Percentiles rank a stretch among this genome's conserved stretches.
Conservation (phyloP, 1,140 invertebrate genomes). For the Hyles euphorbiae region DNA sequence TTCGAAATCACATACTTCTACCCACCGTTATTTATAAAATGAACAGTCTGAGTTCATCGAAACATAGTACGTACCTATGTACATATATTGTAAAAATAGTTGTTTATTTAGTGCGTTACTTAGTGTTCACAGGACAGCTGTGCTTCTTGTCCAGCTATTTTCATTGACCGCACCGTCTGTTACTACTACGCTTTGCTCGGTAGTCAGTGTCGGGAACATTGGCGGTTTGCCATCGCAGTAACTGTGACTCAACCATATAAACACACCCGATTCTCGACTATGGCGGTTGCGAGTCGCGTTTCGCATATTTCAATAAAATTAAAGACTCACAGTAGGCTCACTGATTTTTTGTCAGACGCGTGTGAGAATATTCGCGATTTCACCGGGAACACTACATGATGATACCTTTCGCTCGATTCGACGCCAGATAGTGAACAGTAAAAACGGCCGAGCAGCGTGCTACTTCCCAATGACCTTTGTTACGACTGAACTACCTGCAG, state of each 20-base stretch:
- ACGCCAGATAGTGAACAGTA: slow-evolving; percentile 50
- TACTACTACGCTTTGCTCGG: slow-evolving; percentile 7
- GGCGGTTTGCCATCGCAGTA: slow-evolving; percentile 43
- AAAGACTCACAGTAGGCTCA: slow-evolving; percentile 37
- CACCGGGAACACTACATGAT: slow-evolving; percentile 54
- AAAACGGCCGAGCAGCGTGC: slow-evolving; percentile 41
- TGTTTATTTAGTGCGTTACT: too few species aligned
- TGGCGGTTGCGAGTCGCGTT: slow-evolving; percentile 20
- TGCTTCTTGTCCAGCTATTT: slow-evolving; percentile 17
- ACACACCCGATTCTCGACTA: slow-evolving; percentile 31
- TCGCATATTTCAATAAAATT: slow-evolving; percentile 59
- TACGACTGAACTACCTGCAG: slow-evolving; percentile 20
- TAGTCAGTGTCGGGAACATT: slow-evolving; percentile 35
- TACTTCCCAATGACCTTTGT: slow-evolving; percentile 64
- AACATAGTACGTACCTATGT: too few species aligned
- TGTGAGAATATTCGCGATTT: slow-evolving; percentile 64
- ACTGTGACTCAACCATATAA: slow-evolving; percentile 39
- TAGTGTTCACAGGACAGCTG: background rate
- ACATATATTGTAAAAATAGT: too few species aligned
- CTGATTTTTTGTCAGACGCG: slow-evolving; percentile 49
- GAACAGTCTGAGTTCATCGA: too few species aligned
- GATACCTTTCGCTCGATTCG: slow-evolving; percentile 67
- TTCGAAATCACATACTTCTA: too few species aligned
- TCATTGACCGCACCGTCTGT: slow-evolving; percentile 20
- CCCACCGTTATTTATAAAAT: too few species aligned